A percentile compares a stretch with the other conserved stretches of the same genome.
These are phyloP conservation scores for Pipra filicauda DNA, from an alignment of 2,113 vertebrate species.

Conservation along the genomic window DNA sequence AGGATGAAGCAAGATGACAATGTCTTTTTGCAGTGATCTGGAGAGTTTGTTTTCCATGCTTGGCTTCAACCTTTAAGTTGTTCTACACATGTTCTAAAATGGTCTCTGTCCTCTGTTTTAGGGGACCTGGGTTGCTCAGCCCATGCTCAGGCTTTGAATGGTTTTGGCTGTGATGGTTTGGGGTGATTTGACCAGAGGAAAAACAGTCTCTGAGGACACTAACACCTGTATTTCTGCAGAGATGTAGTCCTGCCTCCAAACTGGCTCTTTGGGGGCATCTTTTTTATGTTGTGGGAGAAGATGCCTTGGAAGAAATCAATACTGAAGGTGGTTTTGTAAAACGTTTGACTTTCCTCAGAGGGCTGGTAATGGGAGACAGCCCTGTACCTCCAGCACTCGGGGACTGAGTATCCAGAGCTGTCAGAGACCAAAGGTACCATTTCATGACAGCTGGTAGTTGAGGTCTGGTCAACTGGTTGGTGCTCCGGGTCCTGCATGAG, in stretches of 20 bases:
- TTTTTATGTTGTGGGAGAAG: not conserved
- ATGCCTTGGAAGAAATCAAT: not conserved
- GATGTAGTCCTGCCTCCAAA: not conserved
- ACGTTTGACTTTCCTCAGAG: not conserved
- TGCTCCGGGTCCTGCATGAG: not conserved
- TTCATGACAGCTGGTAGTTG: not conserved
- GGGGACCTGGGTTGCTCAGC: not conserved
- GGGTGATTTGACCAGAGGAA: not conserved
- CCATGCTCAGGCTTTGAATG: not conserved
- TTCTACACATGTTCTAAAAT: not conserved
- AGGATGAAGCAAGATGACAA: not conserved
- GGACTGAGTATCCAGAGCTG: not conserved
- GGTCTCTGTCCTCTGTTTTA: not conserved
- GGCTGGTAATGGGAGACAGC: not conserved
- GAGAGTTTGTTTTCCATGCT: not conserved
- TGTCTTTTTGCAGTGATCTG: not conserved
- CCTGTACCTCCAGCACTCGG: fast-evolving
- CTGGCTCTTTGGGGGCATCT: not conserved
- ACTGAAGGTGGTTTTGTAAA: not conserved
- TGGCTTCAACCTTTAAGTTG: not conserved
- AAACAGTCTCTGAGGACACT: not conserved
- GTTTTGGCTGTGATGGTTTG: not conserved
- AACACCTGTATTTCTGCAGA: not conserved
- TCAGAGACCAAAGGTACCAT: not conserved
- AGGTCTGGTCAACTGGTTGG: not conserved